A percentile compares a stretch with the other conserved stretches of the same genome.
Conservation (phyloP, 92 coral and sea anemone genomes). For the Porites evermanni region DNA sequence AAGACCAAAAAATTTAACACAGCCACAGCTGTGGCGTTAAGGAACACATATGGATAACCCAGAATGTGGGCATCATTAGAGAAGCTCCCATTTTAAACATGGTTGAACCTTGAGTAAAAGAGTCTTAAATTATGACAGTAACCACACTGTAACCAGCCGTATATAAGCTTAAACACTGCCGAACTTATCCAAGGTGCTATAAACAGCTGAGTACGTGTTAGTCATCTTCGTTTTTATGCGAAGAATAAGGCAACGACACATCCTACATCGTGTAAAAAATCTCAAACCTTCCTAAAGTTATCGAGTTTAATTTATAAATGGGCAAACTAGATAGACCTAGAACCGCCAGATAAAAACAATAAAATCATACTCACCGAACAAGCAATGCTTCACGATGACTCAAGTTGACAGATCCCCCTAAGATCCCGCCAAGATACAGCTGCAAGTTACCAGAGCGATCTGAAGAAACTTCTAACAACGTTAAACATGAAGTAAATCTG, state of each 20-base stretch:
- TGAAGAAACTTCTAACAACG: neutral
- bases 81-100: neutral
- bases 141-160: neutral
- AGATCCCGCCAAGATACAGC: neutral
- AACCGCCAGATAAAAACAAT: neutral
- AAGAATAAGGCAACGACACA: neutral
- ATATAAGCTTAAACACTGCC: no score
- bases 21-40: neutral
- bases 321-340: neutral
- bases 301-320: no score
- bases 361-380: conserved; percentile 12
- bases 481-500: neutral
- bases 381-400: neutral
- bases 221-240: neutral
- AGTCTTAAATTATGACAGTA: neutral
- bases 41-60: neutral
- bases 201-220: no score
- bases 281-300: neutral
- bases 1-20: neutral
- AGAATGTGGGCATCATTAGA: neutral
- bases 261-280: neutral
- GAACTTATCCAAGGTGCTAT: no score
- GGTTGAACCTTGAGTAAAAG: neutral
- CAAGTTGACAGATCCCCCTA: no score
- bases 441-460: neutral